phyloP scores from a whole-genome alignment of 2,888 invertebrate genomes.

The Callosobruchus maculatus region DNA sequence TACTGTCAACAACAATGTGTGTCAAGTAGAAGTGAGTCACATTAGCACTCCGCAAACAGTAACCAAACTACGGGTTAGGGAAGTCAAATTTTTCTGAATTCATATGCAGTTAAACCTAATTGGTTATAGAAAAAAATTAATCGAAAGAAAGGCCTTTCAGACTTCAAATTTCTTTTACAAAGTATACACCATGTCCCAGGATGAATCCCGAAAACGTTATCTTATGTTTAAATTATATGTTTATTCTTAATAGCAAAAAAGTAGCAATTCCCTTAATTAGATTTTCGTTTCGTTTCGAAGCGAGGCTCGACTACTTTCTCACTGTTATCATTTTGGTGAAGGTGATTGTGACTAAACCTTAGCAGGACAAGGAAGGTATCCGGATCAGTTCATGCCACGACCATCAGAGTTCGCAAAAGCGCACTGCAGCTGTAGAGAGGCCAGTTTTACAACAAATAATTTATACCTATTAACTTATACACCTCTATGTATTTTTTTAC shows the following conservation, averaged over 20 bases:
- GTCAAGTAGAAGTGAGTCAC: not conserved
- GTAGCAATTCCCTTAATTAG: no score
- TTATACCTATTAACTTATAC: not conserved
- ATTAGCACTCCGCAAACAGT: not conserved
- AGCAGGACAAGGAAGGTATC: constrained; percentile 2
- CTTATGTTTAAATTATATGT: no score
- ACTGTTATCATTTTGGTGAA: not conserved
- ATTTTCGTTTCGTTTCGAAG: no score
- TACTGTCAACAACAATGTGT: not conserved
- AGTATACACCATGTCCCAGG: no score
- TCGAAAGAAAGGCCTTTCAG: no score
- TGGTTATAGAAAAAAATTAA: no score
- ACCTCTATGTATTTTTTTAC: not conserved
- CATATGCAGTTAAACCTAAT: no score
- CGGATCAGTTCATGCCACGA: constrained; percentile 31
- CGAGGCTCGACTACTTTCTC: not conserved
- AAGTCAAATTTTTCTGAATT: no score
- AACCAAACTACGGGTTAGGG: not conserved
- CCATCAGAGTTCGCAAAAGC: constrained; percentile 27
- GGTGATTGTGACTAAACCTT: not conserved
- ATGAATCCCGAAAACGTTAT: no score
- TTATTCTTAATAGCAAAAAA: no score
- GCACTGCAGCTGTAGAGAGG: constrained; percentile 40
- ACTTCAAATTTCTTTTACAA: no score
- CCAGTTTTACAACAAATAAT: constrained; percentile 27